phyloP scores from a whole-genome alignment of 2,888 invertebrate species.

The Baccha elongata region DNA sequence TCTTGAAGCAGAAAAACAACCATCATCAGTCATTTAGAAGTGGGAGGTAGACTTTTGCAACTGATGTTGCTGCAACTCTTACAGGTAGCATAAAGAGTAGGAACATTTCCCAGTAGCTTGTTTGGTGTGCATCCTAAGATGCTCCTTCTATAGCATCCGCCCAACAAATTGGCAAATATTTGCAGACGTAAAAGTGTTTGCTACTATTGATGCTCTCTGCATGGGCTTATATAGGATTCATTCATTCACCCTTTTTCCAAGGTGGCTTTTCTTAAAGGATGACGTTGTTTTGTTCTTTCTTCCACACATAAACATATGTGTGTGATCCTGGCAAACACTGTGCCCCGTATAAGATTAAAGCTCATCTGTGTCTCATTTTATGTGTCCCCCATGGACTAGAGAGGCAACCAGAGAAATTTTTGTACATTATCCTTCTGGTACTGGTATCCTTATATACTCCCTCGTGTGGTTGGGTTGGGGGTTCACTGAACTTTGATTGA shows the following conservation, averaged over 20 bases:
- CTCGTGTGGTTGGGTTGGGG: conserved; percentile 20
- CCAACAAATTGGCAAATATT: conserved; percentile 72
- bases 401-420: conserved; percentile 29
- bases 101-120: conserved; percentile 7
- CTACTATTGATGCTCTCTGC: conserved; percentile 57
- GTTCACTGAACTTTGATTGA: conserved; percentile 74
- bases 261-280: conserved; percentile 56
- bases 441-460: background rate
- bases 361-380: conserved; percentile 67
- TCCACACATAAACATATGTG: conserved; percentile 28
- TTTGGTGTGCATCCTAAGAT: conserved; percentile 36
- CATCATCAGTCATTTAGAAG: conserved; percentile 65
- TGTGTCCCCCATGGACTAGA: conserved; percentile 52
- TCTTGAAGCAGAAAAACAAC: conserved; percentile 50
- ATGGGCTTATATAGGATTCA: conserved; percentile 15
- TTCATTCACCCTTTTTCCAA: conserved; percentile 30
- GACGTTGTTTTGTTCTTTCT: conserved; percentile 40
- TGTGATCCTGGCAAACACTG: conserved; percentile 17
- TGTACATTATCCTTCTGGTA: conserved; percentile 33
- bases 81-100: conserved; percentile 30
- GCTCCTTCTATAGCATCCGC: conserved; percentile 56
- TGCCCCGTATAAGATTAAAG: conserved; percentile 41
- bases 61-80: background rate
- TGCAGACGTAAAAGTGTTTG: conserved; percentile 67
- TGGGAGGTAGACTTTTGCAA: background rate